Evolutionary conservation across 1,140 invertebrate species (phyloP), one percentile per base, ranked within the genome.

Genomic region (Hetaerina americana): DNA sequence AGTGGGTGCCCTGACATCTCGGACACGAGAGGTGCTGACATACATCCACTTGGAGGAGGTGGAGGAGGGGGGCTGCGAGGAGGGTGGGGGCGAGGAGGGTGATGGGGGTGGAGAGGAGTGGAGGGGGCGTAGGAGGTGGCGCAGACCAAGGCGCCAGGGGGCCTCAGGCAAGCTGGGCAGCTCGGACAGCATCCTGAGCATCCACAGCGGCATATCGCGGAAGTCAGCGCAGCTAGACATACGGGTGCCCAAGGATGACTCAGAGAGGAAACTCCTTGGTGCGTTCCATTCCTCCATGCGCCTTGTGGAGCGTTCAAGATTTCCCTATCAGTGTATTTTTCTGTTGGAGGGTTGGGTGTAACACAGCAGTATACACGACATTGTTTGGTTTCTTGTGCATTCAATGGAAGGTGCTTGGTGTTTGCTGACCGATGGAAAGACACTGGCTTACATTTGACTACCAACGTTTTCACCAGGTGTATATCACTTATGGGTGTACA

Each of bases 181-280:
- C 10, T 12, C 40, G 15, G 40, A 57, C 40, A 57, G 40, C 22
- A n/a, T 57, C 15, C 22, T 57, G 40, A 57, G 40, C 40, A 57
- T 57, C 15, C 15, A 57, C 40, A 57, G 40, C 22, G 40, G 40
- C 15, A 18, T 57, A n/a, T 57, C 40, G 22, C 40, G 40, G 22
- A 57, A 57, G 22, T 57, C 40, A 18, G 40, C 40, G 15, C 85
- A 85, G 74, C 80, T 89, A 69, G 87, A 86, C 10, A 84, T 89
- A n/a, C 77, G 80, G 27, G 78, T 83, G 25, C 88, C 88, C 3
- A 84, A 84, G 70, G 86, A 86, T 71, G 83, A 85, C 6, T 79
- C 82, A 26, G 88, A 90, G 78, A 82, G 85, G 75, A 83, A 84
- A 76, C 78, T 87, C 24, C 78, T 89, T 70, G 88, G 88, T 85